Percentiles rank a stretch among this genome's conserved stretches.
Conservation (phyloP, 2,113 vertebrate species). For the Bombycilla garrulus region DNA sequence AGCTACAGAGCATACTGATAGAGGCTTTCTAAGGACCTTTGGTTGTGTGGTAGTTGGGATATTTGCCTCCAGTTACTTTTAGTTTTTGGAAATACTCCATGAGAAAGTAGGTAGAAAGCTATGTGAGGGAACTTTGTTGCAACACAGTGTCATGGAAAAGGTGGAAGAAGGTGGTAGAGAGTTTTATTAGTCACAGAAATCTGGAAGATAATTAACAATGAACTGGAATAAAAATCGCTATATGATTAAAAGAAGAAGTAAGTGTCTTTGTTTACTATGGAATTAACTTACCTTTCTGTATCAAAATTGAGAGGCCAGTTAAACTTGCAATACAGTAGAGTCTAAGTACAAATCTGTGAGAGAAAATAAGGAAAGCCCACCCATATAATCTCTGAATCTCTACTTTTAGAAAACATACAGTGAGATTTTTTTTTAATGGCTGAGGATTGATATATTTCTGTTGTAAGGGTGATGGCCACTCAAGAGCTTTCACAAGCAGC, state of each 20-base stretch:
- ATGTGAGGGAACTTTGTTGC: not conserved
- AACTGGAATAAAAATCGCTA: not conserved
- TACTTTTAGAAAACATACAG: not conserved
- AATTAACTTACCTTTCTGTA: not conserved
- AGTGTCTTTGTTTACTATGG: not conserved
- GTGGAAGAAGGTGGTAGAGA: not conserved
- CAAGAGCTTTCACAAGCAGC: not conserved
- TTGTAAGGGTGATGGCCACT: not conserved
- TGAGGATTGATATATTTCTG: not conserved
- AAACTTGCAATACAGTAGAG: not conserved
- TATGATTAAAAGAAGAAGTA: not conserved
- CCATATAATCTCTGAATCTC: not conserved
- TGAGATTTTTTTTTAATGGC: not conserved
- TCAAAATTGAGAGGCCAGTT: not conserved
- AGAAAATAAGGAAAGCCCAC: accelerated
- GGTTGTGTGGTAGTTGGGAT: not conserved
- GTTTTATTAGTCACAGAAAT: not conserved
- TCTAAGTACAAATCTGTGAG: not conserved
- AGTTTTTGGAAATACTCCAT: not conserved
- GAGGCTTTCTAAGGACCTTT: not conserved
- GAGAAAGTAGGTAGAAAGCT: not conserved
- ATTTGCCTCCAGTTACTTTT: not conserved
- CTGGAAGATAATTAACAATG: not conserved
- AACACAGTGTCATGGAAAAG: not conserved
- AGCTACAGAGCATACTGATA: not conserved